These are phyloP conservation scores for Tenualosa thibaudeaui DNA, from an alignment of 2,797 vertebrate genomes.

Conservation along the genomic window DNA sequence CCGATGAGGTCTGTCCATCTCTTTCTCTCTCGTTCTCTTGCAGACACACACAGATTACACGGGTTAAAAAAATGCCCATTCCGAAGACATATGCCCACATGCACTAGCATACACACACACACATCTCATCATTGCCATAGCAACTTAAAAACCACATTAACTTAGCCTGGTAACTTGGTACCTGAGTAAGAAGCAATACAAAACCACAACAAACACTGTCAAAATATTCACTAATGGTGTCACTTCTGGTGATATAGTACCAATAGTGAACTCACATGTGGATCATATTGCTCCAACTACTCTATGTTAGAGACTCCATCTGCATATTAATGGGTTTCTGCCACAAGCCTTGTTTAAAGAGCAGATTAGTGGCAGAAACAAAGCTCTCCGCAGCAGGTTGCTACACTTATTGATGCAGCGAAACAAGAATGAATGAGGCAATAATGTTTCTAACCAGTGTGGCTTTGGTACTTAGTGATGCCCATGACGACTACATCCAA, in stretches of 20 bases:
- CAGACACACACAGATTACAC: not conserved
- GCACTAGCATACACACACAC: not conserved
- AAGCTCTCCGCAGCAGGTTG: not conserved
- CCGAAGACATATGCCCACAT: not conserved
- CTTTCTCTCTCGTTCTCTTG: not conserved
- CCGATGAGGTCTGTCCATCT: not conserved
- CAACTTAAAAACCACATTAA: no score
- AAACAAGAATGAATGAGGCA: conserved; percentile 17
- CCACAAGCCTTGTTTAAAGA: conserved; percentile 11
- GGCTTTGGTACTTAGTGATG: not conserved
- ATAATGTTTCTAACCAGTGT: not conserved
- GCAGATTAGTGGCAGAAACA: not conserved
- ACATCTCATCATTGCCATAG: no score
- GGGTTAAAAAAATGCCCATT: not conserved
- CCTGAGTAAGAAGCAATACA: no score
- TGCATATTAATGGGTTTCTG: not conserved
- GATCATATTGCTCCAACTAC: not conserved
- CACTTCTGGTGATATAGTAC: not conserved
- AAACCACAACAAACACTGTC: no score
- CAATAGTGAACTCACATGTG: not conserved
- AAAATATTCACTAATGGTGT: no score
- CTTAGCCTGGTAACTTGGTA: no score
- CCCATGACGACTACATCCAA: not conserved
- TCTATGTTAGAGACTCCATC: not conserved
- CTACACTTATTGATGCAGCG: not conserved